Base-by-base conservation (phyloP, 1,140 invertebrate species). In the Drosophila sulfurigaster region DNA sequence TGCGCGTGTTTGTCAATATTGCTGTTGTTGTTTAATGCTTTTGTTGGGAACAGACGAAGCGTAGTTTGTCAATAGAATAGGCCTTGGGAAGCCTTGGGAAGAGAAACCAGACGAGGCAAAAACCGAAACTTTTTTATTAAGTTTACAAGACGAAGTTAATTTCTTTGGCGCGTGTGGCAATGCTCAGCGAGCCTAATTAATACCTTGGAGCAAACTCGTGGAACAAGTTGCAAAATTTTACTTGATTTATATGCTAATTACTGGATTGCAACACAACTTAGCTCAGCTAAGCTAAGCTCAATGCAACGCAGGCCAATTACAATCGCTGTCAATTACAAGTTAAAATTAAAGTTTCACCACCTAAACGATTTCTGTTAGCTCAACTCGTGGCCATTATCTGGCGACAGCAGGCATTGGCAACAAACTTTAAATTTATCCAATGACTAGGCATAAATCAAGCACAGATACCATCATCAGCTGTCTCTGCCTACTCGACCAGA, bases 161-260 rank as follows among this genome's bases (percentile, higher is more conserved):
- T 87, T 78, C 56, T 57, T 52, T 57, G 59, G 66, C 82, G 76
- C 54, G 76, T 57, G 79, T 67, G 51, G 49, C 60, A 8, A 41
- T 57, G 54, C 35, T 48, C 45, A 46, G 16, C 68, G 38, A 46
- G 35, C 63, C 78, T 81, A 88, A 88, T 88, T 88, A 88, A 89
- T 88, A 88, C 79, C 82, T 76, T 70, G 64, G 76, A 68, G 52
- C 54, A 16, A 45, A 45, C 49, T 45, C 6, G 20, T 64, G 56
- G 45, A 70, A 48, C 65, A 65, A 11, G 28, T 5, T 10, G 15
- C 20, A 48, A 49, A 52, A 85, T 81, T 77, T 43, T 43, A 73
- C 85, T 83, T 83, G 80, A 88, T 88, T 88, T 83, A 88, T 88
- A 88, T 89, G 83, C 67, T 89, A 88, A 88, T 89, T 75, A 78